A percentile compares a stretch with the other conserved stretches of the same genome.
phyloP scores from a whole-genome alignment of 2,888 invertebrate genomes.

The Omphaloscelis lunosa region DNA sequence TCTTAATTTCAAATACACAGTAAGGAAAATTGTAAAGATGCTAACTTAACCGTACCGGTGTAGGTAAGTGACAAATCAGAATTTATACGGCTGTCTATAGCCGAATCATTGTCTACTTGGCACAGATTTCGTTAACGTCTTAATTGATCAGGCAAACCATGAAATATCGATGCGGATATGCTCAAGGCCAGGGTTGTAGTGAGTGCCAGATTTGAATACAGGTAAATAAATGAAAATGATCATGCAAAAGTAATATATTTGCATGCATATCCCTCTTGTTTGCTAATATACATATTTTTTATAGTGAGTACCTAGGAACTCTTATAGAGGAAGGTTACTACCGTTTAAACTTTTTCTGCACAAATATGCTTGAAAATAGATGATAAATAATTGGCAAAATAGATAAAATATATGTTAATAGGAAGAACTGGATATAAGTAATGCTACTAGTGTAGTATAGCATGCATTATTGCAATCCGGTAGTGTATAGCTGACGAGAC shows the following conservation, averaged over 20 bases:
- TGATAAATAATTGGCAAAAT: background rate
- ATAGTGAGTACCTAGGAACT: no score
- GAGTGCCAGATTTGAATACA: background rate
- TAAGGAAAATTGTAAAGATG: background rate
- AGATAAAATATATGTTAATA: no score
- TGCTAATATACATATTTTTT: no score
- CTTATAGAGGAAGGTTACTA: no score
- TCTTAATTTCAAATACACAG: background rate
- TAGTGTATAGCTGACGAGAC: no score
- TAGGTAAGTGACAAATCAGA: constrained; percentile 45
- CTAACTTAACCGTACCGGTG: constrained; percentile 20
- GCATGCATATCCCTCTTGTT: no score
- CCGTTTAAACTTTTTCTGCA: no score
- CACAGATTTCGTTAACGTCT: constrained; percentile 48
- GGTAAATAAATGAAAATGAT: background rate
- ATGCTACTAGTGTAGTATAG: no score
- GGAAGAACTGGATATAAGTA: no score
- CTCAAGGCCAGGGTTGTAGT: constrained; percentile 43
- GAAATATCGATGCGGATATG: constrained; percentile 25
- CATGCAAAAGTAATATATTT: background rate
- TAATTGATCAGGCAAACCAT: constrained; percentile 35
- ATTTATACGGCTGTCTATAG: constrained; percentile 31
- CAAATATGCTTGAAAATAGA: no score
- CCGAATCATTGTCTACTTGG: constrained; percentile 28
- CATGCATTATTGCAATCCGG: no score